Evolutionary conservation across 2,797 vertebrate genomes (phyloP).

Genomic region (Sebastes trivittatus): DNA sequence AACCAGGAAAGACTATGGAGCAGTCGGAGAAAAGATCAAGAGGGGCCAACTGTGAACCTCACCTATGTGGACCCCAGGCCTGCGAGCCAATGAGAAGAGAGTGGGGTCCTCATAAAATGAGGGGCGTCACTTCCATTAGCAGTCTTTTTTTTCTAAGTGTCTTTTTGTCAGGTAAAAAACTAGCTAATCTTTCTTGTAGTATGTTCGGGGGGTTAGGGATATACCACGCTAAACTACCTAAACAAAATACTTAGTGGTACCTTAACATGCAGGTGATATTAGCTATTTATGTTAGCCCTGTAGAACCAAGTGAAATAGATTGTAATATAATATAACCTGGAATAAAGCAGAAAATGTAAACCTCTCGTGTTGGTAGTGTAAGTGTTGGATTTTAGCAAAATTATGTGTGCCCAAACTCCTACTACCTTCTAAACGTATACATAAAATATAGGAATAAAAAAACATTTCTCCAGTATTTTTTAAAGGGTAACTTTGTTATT

Average conservation of each 20-base stretch:
- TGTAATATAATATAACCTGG: not conserved
- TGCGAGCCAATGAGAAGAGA: not conserved
- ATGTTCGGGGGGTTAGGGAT: not conserved
- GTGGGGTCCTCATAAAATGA: not conserved
- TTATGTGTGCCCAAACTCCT: not conserved
- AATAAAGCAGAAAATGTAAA: not conserved
- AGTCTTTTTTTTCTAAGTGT: not conserved
- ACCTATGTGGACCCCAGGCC: not conserved
- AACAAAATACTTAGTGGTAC: not conserved
- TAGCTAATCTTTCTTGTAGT: not conserved
- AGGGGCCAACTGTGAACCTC: not conserved
- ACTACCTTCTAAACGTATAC: not conserved
- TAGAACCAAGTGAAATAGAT: not conserved
- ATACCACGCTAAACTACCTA: not conserved
- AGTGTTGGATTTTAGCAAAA: not conserved
- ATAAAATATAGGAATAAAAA: not conserved
- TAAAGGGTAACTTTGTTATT: not conserved
- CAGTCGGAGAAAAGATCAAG: conserved; percentile 2
- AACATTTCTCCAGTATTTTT: not conserved
- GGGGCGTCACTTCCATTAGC: not conserved
- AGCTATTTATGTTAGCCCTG: not conserved
- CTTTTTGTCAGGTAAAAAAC: not conserved
- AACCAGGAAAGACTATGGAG: not conserved
- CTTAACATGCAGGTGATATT: not conserved
- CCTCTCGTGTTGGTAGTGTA: not conserved